These are phyloP conservation scores for Taenaris catops DNA, from an alignment of 2,888 invertebrate genomes.

Conservation along the genomic window DNA sequence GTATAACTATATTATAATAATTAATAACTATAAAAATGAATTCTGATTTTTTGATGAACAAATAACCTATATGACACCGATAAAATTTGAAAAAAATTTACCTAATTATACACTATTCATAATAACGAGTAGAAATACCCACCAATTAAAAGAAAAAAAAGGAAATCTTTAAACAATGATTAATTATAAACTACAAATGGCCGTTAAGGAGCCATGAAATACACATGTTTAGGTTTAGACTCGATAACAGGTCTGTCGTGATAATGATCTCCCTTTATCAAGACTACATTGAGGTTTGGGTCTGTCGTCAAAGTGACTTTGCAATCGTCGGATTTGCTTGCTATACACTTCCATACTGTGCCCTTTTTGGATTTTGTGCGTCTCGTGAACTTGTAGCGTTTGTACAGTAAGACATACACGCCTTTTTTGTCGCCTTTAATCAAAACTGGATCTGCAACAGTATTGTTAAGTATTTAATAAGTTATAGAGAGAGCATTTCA, in stretches of 20 bases:
- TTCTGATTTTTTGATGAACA: too few relatives aligned
- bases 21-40: too few relatives aligned
- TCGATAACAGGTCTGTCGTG: conserved; percentile 40
- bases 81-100: too few relatives aligned
- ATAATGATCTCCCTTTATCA: conserved; percentile 40
- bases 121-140: too few relatives aligned
- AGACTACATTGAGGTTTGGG: conserved; percentile 48
- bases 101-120: too few relatives aligned
- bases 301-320: conserved; percentile 52
- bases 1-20: too few relatives aligned
- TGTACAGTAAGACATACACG: conserved; percentile 47
- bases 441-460: conserved; percentile 54
- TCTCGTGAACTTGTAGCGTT: conserved; percentile 44
- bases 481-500: too few relatives aligned
- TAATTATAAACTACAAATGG: too few relatives aligned
- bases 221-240: conserved; percentile 58
- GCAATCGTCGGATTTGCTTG: conserved; percentile 51
- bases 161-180: too few relatives aligned
- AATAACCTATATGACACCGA: too few relatives aligned
- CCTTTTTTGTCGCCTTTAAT: conserved; percentile 53
- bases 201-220: conserved; percentile 45
- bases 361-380: conserved; percentile 62
- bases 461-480: too few relatives aligned
- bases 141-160: too few relatives aligned
- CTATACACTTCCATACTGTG: conserved; percentile 58